Conservation (phyloP, 2,113 vertebrate species). For the Ellobius talpinus region DNA sequence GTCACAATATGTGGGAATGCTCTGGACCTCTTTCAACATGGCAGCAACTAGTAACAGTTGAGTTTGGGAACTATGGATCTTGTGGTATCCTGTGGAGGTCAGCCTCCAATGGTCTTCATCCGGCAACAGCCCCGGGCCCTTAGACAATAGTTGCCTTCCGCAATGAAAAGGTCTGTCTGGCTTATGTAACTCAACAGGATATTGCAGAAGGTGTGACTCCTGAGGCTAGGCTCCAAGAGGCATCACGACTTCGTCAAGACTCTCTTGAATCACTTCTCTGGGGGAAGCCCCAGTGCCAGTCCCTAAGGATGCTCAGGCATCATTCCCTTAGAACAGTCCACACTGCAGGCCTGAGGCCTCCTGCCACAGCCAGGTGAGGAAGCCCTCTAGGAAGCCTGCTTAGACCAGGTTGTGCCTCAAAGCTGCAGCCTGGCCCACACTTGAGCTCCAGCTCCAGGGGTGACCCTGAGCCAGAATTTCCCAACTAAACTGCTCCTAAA, state of each 20-base stretch:
- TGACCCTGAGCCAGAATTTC: neutral
- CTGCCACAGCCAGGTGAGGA: neutral
- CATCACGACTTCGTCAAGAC: neutral
- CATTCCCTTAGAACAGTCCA: neutral
- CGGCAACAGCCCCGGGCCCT: neutral
- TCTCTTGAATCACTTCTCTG: conserved; percentile 1
- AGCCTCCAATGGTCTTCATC: neutral
- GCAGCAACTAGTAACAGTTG: neutral
- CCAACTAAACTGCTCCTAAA: neutral
- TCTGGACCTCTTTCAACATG: neutral
- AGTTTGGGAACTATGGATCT: neutral
- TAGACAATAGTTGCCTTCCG: neutral
- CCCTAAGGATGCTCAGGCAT: neutral
- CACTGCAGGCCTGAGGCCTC: neutral
- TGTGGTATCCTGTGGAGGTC: neutral
- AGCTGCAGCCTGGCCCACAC: neutral
- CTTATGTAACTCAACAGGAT: conserved; percentile 21
- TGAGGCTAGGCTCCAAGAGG: neutral
- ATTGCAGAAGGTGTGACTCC: neutral
- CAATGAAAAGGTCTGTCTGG: neutral
- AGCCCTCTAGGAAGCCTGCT: neutral
- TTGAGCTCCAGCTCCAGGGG: neutral
- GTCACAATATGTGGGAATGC: neutral
- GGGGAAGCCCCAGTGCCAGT: neutral
- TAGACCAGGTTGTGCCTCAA: neutral